A percentile compares a stretch with the other conserved stretches of the same genome.
These are phyloP conservation scores for Charanyca ferruginea DNA, from an alignment of 2,888 invertebrate species.

Conservation along the genomic window DNA sequence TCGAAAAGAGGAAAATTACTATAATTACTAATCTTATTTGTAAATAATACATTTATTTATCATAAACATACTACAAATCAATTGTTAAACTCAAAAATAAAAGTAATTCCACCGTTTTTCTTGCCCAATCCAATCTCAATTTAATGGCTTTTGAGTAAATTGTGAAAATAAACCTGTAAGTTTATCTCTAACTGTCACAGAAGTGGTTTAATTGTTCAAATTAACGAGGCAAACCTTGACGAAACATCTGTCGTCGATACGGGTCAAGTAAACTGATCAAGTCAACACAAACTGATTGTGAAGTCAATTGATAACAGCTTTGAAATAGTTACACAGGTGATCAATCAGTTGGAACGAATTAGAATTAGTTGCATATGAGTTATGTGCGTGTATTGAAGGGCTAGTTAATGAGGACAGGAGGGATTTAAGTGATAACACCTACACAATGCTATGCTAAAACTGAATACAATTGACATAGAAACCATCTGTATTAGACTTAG, in stretches of 20 bases:
- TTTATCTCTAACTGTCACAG: constrained; percentile 49
- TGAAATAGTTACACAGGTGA: not conserved
- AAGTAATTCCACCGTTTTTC: not conserved
- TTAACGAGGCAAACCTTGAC: constrained; percentile 60
- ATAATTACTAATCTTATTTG: too few species aligned
- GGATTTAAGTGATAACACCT: too few species aligned
- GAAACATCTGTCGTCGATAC: constrained; percentile 64
- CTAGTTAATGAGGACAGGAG: too few species aligned
- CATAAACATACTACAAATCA: not conserved
- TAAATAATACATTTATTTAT: too few species aligned
- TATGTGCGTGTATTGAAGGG: too few species aligned
- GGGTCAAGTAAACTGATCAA: constrained; percentile 53
- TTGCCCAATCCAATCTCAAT: not conserved
- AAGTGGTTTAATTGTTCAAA: constrained; percentile 60
- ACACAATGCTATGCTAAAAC: too few species aligned
- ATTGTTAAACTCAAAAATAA: not conserved
- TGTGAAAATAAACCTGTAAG: constrained; percentile 50
- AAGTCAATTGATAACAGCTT: constrained; percentile 15
- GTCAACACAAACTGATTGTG: constrained; percentile 34
- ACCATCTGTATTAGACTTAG: too few species aligned
- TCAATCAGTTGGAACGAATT: too few species aligned
- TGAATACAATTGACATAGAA: too few species aligned
- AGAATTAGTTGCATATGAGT: too few species aligned
- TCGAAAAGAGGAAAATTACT: too few species aligned
- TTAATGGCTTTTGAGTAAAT: constrained; percentile 1